phyloP scores from a whole-genome alignment of 1,140 invertebrate species.

The Drosophila aff. region DNA sequence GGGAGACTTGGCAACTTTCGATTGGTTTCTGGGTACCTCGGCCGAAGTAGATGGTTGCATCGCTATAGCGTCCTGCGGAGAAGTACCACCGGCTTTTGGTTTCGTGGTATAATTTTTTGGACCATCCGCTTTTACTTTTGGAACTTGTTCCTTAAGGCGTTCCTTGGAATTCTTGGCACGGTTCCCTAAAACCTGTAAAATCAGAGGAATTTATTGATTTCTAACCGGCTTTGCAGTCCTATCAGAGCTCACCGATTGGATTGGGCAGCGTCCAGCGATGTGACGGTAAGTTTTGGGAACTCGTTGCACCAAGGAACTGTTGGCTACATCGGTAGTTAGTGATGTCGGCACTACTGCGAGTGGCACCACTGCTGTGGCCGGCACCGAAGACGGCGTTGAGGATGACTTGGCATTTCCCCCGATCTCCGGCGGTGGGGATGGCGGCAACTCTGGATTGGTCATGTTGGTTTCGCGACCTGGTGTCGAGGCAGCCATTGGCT shows the following conservation, averaged over 20 bases:
- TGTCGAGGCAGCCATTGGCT: slow-evolving; percentile 1
- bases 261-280: neutral
- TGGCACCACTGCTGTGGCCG: neutral
- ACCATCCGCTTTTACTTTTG: too few species aligned
- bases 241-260: neutral
- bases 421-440: neutral
- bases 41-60: neutral
- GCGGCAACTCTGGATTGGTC: neutral
- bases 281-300: neutral
- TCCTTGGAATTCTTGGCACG: neutral
- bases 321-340: too few species aligned
- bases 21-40: neutral
- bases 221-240: neutral
- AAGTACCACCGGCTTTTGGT: neutral
- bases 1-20: too few species aligned
- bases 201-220: neutral
- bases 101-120: neutral
- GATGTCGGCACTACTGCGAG: too few species aligned
- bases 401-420: too few species aligned
- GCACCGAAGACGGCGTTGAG: neutral
- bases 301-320: neutral
- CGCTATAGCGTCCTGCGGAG: neutral
- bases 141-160: neutral
- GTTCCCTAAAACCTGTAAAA: neutral
- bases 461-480: neutral